These are phyloP conservation scores for Diglossa cyanea DNA, from an alignment of 2,797 vertebrate species.

Conservation along the genomic window DNA sequence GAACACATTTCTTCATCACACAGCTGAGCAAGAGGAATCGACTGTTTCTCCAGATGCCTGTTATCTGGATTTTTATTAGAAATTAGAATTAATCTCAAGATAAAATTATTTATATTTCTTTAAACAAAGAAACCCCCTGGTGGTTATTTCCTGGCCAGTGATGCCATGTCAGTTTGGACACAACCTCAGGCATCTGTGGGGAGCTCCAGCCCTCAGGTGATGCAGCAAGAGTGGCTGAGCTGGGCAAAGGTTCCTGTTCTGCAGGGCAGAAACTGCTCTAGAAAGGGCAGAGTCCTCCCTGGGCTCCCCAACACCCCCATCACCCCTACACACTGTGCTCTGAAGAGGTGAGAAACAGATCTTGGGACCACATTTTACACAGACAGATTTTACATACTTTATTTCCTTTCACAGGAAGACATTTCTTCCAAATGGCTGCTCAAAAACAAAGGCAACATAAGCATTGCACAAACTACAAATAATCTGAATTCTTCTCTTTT, in stretches of 20 bases:
- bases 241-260: neutral
- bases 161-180: neutral
- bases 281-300: neutral
- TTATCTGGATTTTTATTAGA: neutral
- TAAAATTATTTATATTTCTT: neutral
- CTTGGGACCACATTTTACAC: neutral
- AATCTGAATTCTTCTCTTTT: neutral
- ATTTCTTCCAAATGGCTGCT: neutral
- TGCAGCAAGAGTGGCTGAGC: neutral
- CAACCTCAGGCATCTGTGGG: rapidly evolving
- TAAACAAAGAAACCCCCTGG: neutral
- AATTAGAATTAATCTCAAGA: neutral
- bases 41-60: neutral
- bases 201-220: neutral
- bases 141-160: neutral
- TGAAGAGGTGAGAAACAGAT: neutral
- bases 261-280: neutral
- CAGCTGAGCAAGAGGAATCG: neutral
- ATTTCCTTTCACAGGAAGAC: neutral
- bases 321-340: too few relatives aligned
- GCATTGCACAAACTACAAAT: rapidly evolving
- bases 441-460: neutral
- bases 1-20: neutral
- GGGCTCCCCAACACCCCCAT: neutral
- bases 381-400: neutral